Conservation (phyloP, 2,113 vertebrate species). For the Epinephelus lanceolatus region DNA sequence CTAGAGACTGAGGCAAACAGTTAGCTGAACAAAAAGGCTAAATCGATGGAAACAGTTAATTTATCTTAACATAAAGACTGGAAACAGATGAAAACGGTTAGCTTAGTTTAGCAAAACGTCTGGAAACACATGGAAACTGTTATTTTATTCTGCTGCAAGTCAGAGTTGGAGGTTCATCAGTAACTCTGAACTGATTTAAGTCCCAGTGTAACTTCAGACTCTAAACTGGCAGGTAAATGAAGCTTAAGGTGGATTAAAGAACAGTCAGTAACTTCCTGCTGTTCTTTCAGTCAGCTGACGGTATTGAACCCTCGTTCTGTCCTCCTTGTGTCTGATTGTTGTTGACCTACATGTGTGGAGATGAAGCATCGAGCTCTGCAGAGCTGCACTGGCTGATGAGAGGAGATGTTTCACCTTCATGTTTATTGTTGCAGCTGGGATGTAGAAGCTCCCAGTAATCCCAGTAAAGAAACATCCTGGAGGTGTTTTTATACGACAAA, state of each 20-base stretch:
- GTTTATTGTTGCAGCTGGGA: background rate
- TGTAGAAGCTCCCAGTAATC: background rate
- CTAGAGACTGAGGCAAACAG: background rate
- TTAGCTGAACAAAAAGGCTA: no score
- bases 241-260: background rate
- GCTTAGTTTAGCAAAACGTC: background rate
- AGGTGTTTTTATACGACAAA: background rate
- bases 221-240: no score
- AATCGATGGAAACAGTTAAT: no score
- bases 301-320: background rate
- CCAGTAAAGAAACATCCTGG: background rate
- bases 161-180: background rate
- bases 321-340: conserved; percentile 2
- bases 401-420: background rate
- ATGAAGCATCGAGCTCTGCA: background rate
- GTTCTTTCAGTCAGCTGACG: conserved; percentile 1
- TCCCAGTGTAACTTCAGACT: background rate
- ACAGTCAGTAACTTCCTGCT: background rate
- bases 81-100: background rate
- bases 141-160: no score
- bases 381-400: background rate
- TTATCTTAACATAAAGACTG: no score
- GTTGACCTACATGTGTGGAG: conserved; percentile 12
- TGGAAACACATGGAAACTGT: background rate
- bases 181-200: background rate